A percentile compares a stretch with the other conserved stretches of the same genome.
These are phyloP conservation scores for Ditylenchus weischeri DNA, from an alignment of 2,888 invertebrate species.

Conservation along the genomic window DNA sequence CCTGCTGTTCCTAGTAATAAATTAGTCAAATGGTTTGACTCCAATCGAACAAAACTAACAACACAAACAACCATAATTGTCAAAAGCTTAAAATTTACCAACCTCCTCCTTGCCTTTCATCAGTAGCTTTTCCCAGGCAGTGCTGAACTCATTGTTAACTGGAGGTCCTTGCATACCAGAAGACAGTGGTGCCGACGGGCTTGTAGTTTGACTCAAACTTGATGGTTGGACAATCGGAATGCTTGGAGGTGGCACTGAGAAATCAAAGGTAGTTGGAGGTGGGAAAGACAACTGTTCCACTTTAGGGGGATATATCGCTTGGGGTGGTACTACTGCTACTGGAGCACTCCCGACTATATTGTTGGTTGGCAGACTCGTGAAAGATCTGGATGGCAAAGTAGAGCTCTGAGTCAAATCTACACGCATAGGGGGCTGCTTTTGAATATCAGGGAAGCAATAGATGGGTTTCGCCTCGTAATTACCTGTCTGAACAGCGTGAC, in stretches of 20 bases:
- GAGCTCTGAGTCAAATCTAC: neutral
- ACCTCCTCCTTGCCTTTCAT: neutral
- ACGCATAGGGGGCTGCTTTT: conserved; percentile 2
- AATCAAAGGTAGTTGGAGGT: neutral
- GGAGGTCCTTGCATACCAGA: neutral
- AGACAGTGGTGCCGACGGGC: too few species aligned
- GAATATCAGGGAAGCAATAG: too few species aligned
- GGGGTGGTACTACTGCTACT: too few species aligned
- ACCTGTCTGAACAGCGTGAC: too few species aligned
- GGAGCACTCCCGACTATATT: too few species aligned
- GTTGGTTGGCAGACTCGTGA: neutral
- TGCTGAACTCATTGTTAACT: conserved; percentile 3
- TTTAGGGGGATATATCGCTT: neutral
- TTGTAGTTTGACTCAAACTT: too few species aligned
- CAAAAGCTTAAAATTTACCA: neutral
- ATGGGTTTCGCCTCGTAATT: neutral
- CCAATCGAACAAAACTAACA: too few species aligned
- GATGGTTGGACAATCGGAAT: neutral
- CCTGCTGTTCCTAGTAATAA: too few species aligned
- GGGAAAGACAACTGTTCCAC: neutral
- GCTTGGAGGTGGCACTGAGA: neutral
- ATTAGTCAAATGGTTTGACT: too few species aligned
- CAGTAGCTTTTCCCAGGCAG: conserved; percentile 3
- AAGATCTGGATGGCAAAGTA: neutral
- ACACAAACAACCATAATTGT: too few species aligned